Evolutionary conservation across 2,888 invertebrate species (phyloP).

Genomic region (Gastracanthus pulcherrimus): DNA sequence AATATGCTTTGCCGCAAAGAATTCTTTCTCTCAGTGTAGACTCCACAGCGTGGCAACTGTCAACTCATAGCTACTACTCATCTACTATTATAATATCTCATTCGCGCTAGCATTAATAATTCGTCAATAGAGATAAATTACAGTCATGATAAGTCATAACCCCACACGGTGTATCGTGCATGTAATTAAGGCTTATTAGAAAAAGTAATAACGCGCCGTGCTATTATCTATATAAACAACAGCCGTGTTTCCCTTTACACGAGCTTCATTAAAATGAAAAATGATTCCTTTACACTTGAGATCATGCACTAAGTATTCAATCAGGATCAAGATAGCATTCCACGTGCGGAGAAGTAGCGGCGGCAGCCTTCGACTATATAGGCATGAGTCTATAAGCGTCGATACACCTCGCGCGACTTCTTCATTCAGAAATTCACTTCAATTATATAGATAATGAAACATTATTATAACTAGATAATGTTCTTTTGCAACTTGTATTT

Average conservation of each 20-base stretch:
- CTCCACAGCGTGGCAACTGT: too few species aligned
- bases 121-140: background rate
- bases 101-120: background rate
- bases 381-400: too few species aligned
- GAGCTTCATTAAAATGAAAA: slow-evolving; percentile 39
- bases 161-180: background rate
- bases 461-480: slow-evolving; percentile 11
- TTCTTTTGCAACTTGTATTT: slow-evolving; percentile 25
- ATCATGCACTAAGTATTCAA: slow-evolving; percentile 40
- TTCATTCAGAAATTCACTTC: slow-evolving; percentile 13
- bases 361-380: background rate
- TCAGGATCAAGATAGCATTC: slow-evolving; percentile 28
- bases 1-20: too few species aligned
- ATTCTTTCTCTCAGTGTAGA: too few species aligned
- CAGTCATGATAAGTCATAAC: slow-evolving; percentile 8
- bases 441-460: background rate
- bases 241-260: background rate
- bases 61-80: too few species aligned
- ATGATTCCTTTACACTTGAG: slow-evolving; percentile 43
- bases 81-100: background rate
- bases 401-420: background rate
- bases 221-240: slow-evolving; percentile 23
- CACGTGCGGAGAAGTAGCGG: background rate
- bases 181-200: slow-evolving; percentile 6
- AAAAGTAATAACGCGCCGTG: background rate